Conservation (phyloP, 2,113 vertebrate species). For the Channa maculata region DNA sequence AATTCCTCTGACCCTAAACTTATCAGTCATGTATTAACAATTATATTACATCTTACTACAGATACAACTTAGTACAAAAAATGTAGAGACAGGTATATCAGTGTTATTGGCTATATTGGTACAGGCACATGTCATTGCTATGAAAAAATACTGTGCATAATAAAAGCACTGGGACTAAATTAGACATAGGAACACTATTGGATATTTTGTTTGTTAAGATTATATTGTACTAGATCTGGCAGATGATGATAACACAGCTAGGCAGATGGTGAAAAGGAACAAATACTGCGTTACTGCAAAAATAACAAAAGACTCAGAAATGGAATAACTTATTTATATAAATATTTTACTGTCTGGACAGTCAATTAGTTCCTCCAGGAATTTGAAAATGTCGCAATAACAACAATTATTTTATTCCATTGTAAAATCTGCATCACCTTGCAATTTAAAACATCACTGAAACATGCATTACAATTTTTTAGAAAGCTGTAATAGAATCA, state of each 20-base stretch:
- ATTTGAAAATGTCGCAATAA: too few relatives aligned
- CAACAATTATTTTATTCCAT: too few relatives aligned
- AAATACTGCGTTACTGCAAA: background rate
- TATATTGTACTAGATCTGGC: slow-evolving; percentile 8
- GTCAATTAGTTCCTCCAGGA: background rate
- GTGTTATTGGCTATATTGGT: background rate
- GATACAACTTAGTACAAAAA: background rate
- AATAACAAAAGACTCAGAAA: background rate
- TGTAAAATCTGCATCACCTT: too few relatives aligned
- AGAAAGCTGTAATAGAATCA: too few relatives aligned
- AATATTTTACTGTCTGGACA: background rate
- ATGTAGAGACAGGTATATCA: background rate
- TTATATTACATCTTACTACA: background rate
- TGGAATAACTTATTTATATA: too few relatives aligned
- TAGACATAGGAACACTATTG: slow-evolving; percentile 6
- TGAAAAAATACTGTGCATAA: background rate
- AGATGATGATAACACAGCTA: slow-evolving; percentile 15
- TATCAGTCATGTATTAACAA: background rate
- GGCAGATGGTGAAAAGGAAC: slow-evolving; percentile 17
- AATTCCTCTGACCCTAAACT: slow-evolving; percentile 24
- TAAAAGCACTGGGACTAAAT: background rate
- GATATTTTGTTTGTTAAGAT: slow-evolving; percentile 10
- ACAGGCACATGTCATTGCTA: background rate
- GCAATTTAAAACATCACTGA: too few relatives aligned
- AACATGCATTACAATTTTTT: too few relatives aligned